Evolutionary conservation across 2,888 invertebrate genomes (phyloP), one percentile per base, ranked within the genome.

Genomic region (Eulithis testata): DNA sequence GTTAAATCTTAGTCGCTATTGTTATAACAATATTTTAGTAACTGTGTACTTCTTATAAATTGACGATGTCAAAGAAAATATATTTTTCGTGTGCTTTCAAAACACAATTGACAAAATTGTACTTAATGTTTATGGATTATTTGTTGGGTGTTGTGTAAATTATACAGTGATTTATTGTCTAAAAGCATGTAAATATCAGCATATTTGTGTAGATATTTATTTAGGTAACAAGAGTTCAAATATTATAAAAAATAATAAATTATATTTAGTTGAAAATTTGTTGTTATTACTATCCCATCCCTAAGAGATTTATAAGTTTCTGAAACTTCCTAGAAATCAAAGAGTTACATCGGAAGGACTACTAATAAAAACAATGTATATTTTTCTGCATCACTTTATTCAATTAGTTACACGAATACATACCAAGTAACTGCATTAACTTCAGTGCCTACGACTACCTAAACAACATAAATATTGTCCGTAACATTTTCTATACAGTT

Each of bases 361-460:
- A 8, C 3, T 7, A 27, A 76, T 75, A 71, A 56, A 74, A 73
- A 77, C 50, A 43, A 73, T 64, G 68, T 53, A 71, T 78, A 31
- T 31, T 31, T 86, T 86, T 83, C 82, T 87, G 89, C 86, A 88
- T 83, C 85, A 85, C 78, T 90, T 90, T 88, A 90, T 89, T 90
- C 78, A 88, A 88, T 89, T 84, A 73, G 79, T 77, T 82, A 91
- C 89, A 91, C 85, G 87, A 89, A 89, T 90, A 91, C 86, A 89
- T 90, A 90, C 85, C 88, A 85, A 85, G 84, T 90, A 92, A 91
- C 91, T 85, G 88, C 91, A 91, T 92, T 92, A 92, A 93, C 87
- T 91, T 88, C 87, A 87, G 89, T 90, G 90, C 86, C 91, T 91
- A 93, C 90, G 76, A 91, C 91, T 91, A 92, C 90, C 90, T 91